Conservation (phyloP, 2,797 vertebrate genomes). For the Enteromius anoplus region DNA sequence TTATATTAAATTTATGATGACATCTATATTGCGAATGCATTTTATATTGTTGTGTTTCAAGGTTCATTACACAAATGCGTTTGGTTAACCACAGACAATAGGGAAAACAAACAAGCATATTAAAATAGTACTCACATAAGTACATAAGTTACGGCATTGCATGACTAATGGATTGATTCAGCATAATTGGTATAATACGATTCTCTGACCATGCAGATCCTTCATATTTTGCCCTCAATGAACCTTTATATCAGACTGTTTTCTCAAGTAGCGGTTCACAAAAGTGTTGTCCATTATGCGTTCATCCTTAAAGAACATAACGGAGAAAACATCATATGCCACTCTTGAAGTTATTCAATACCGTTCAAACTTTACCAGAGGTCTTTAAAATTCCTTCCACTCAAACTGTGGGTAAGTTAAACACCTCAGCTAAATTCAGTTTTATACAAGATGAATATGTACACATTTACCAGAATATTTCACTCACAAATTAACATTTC, state of each 20-base stretch:
- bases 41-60: neutral
- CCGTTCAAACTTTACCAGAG: slow-evolving; percentile 10
- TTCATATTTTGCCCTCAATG: slow-evolving; percentile 13
- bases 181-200: neutral
- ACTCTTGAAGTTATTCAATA: neutral
- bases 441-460: neutral
- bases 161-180: slow-evolving; percentile 14
- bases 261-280: neutral
- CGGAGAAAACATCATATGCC: neutral
- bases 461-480: neutral
- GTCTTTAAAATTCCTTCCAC: neutral
- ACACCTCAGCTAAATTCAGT: neutral
- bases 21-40: neutral
- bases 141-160: neutral
- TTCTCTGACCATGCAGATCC: neutral
- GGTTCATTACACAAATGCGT: neutral
- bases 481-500: neutral
- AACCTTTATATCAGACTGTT: slow-evolving; percentile 7
- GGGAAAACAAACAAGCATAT: neutral
- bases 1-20: neutral
- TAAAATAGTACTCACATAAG: slow-evolving; percentile 1
- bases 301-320: neutral
- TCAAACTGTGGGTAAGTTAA: neutral
- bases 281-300: neutral
- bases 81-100: neutral